Evolutionary conservation across 1,140 invertebrate species (phyloP), one percentile per base, ranked within the genome.

Genomic region (Intoshia linei): DNA sequence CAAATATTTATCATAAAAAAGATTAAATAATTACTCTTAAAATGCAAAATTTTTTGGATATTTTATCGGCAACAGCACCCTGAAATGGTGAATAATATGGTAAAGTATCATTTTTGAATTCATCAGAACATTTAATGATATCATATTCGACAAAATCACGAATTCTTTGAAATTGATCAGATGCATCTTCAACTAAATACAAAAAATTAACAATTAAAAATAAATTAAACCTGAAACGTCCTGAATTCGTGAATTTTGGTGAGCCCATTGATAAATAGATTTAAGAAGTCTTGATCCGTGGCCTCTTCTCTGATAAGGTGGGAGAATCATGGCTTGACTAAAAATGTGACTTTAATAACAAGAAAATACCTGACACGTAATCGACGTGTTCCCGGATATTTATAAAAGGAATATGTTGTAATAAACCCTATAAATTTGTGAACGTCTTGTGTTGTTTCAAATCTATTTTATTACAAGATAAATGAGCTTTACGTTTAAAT

Each of bases 91-190:
- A n/a, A n/a, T n/a, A n/a, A n/a, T n/a, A n/a, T n/a, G n/a, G n/a
- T n/a, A n/a, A n/a, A n/a, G n/a, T n/a, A n/a, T n/a, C n/a, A n/a
- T n/a, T n/a, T n/a, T n/a, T n/a, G n/a, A n/a, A n/a, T n/a, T n/a
- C n/a, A n/a, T n/a, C n/a, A n/a, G n/a, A n/a, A n/a, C n/a, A n/a
- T n/a, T n/a, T n/a, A n/a, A n/a, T n/a, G n/a, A n/a, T n/a, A n/a
- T n/a, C n/a, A n/a, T n/a, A n/a, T n/a, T 87, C 79, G 1, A 84
- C 71, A 62, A 68, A 83, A 59, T 90, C 78, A 46, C 81, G 64
- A 36, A 87, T 59, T 31, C 70, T 61, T 52, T 77, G 70, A 49
- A 84, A 87, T 27, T 72, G 66, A 40, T 73, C 69, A 1, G 77
- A 79, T 2, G 81, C 76, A 57, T 79, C 74, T 61, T 90, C 81